Evolutionary conservation across 2,113 vertebrate species (phyloP).

Genomic region (Poeciliopsis turrubarensis): DNA sequence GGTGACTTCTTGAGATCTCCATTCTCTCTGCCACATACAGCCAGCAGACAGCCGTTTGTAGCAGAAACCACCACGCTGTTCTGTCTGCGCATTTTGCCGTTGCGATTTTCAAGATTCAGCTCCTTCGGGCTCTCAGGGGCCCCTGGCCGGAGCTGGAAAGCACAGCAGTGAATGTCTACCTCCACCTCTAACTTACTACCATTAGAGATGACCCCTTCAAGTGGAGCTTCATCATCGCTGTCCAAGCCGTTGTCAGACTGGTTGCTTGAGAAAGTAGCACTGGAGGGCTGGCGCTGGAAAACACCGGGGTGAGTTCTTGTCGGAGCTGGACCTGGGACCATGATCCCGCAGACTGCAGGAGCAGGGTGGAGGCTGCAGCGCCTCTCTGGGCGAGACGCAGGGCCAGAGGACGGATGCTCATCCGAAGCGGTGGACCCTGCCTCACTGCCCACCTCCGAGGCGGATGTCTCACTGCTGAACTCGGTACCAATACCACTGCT

Average conservation of each 20-base stretch:
- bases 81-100: constrained; percentile 84
- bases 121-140: constrained; percentile 66
- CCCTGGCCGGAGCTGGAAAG: constrained; percentile 80
- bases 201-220: constrained; percentile 91
- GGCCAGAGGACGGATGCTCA: constrained; percentile 83
- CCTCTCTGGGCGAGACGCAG: constrained; percentile 84
- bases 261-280: constrained; percentile 92
- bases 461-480: constrained; percentile 92
- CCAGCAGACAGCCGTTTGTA: constrained; percentile 82
- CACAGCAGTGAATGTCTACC: constrained; percentile 96
- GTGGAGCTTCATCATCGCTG: constrained; percentile 92
- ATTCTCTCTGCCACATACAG: constrained; percentile 84
- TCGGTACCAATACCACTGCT: constrained; percentile 91
- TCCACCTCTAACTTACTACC: constrained; percentile 96
- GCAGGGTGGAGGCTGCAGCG: constrained; percentile 91
- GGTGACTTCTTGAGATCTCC: constrained; percentile 90
- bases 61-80: constrained; percentile 88
- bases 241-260: constrained; percentile 96
- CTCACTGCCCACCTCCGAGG: constrained; percentile 95
- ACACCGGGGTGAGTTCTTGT: constrained; percentile 67
- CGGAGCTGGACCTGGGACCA: constrained; percentile 52
- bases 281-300: constrained; percentile 93
- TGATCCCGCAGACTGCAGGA: constrained; percentile 75
- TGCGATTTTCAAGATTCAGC: constrained; percentile 64
- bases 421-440: constrained; percentile 95